Conservation (phyloP, 1,140 invertebrate species). For the Notospermus geniculatus region DNA sequence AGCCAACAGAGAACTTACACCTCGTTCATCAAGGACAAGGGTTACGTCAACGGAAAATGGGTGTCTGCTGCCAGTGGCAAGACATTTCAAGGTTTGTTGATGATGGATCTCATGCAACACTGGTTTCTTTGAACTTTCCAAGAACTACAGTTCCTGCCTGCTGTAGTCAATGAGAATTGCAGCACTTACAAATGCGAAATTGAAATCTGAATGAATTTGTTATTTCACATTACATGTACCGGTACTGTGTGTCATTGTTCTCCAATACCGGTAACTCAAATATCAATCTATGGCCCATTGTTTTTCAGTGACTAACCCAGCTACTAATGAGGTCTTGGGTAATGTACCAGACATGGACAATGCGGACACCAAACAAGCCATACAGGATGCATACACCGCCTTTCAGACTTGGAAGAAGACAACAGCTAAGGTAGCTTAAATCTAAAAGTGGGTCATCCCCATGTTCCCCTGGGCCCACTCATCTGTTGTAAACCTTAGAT, state of each 20-base stretch:
- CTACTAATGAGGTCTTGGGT: conserved; percentile 69
- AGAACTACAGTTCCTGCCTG: not conserved
- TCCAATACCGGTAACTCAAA: too few relatives aligned
- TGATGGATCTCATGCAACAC: not conserved
- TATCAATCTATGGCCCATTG: too few relatives aligned
- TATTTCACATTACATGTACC: too few relatives aligned
- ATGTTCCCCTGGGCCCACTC: too few relatives aligned
- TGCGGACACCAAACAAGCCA: conserved; percentile 70
- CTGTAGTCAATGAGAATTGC: too few relatives aligned
- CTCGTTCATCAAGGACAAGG: conserved; percentile 54
- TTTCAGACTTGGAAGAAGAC: conserved; percentile 76
- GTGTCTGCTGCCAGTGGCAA: conserved; percentile 65
- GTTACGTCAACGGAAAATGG: conserved; percentile 80
- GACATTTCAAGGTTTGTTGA: conserved; percentile 68
- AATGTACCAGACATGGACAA: conserved; percentile 81
- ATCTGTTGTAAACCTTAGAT: too few relatives aligned
- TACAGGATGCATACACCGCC: conserved; percentile 71
- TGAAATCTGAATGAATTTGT: too few relatives aligned
- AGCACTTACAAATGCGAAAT: too few relatives aligned
- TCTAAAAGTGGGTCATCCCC: too few relatives aligned
- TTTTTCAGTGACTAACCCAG: conserved; percentile 54
- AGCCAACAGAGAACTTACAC: too few relatives aligned
- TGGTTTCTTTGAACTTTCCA: not conserved
- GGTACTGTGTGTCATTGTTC: too few relatives aligned
- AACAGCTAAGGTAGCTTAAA: conserved; percentile 78